Percentiles rank a stretch among this genome's conserved stretches.
These are phyloP conservation scores for Ephialtes manifestator DNA, from an alignment of 2,888 invertebrate species.

Conservation along the genomic window DNA sequence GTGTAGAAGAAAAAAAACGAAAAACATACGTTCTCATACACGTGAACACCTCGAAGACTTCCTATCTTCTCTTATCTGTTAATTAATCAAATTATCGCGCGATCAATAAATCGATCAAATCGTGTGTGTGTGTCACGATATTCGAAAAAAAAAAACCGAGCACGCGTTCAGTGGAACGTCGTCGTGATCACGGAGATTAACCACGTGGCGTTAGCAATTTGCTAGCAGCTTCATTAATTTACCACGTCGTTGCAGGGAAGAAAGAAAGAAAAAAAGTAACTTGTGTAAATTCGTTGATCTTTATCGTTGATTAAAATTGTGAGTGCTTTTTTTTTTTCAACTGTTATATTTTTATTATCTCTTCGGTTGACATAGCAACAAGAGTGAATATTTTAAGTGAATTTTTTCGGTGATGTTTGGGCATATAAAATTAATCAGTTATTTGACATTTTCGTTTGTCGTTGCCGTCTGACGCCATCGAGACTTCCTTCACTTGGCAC, in stretches of 20 bases:
- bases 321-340: conserved; percentile 1
- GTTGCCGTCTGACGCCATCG: conserved; percentile 60
- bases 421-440: background rate
- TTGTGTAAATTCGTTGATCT: conserved; percentile 7
- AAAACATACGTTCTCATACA: background rate
- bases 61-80: conserved; percentile 1
- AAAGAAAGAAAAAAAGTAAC: background rate
- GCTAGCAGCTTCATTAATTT: conserved; percentile 19
- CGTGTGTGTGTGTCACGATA: background rate
- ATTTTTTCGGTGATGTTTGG: background rate
- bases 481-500: conserved; percentile 59
- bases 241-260: background rate
- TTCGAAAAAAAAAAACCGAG: background rate
- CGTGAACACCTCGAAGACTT: background rate
- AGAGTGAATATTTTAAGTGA: background rate
- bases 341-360: conserved; percentile 7
- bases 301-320: background rate
- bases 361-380: background rate
- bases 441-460: conserved; percentile 11
- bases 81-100: conserved; percentile 19
- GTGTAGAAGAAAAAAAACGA: conserved; percentile 5
- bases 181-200: conserved; percentile 39
- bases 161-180: conserved; percentile 11
- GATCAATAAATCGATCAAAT: conserved; percentile 6
- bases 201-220: conserved; percentile 49